Conservation (phyloP, 2,113 vertebrate species). For the Motacilla alba region DNA sequence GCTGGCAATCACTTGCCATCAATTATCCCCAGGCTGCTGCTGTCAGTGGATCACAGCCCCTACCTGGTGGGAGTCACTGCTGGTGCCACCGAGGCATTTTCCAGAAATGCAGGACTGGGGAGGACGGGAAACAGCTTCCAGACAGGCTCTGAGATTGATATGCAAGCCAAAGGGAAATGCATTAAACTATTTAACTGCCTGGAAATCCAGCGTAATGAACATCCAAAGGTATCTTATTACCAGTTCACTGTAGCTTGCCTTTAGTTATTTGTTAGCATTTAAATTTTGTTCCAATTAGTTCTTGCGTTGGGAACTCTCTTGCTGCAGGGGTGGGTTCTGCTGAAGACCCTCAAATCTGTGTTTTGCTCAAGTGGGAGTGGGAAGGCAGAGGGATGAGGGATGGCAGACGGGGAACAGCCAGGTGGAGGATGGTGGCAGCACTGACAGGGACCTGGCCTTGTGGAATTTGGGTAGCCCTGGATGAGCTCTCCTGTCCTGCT, state of each 20-base stretch:
- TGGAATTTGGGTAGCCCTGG: not conserved
- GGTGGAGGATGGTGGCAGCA: accelerated
- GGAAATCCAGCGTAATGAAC: conserved; percentile 57
- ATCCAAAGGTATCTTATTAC: conserved; percentile 59
- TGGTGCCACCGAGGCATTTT: conserved; percentile 46
- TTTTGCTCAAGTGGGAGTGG: not conserved
- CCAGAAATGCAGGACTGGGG: not conserved
- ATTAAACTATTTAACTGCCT: conserved; percentile 64
- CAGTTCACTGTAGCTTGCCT: conserved; percentile 53
- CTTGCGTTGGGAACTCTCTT: not conserved
- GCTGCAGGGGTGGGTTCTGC: not conserved
- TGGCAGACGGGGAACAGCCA: not conserved
- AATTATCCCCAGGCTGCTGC: conserved; percentile 16
- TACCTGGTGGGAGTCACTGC: conserved; percentile 57
- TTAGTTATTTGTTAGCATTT: conserved; percentile 60
- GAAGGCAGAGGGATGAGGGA: not conserved
- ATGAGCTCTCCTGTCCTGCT: not conserved
- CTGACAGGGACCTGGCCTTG: accelerated
- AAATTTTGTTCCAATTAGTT: conserved; percentile 30
- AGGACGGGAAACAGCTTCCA: not conserved
- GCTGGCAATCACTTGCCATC: conserved; percentile 61
- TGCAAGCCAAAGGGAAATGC: conserved; percentile 42
- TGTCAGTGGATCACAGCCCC: conserved; percentile 14
- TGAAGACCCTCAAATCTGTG: not conserved
- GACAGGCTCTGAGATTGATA: conserved; percentile 41